Evolutionary conservation across 1,140 invertebrate genomes (phyloP), one percentile per base, ranked within the genome.

Genomic region (Caerostris extrusa): DNA sequence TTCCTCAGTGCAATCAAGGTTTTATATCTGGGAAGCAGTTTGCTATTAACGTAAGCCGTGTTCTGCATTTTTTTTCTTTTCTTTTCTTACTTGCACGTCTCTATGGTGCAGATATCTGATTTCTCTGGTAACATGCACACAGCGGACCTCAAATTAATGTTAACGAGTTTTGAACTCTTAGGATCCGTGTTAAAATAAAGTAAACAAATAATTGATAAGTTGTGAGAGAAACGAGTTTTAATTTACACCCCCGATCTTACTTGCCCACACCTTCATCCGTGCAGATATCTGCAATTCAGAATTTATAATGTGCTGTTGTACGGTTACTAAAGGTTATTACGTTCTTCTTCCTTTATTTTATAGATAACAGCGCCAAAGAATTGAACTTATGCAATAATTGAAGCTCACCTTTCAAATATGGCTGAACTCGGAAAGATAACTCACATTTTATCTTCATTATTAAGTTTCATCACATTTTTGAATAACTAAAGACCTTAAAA

Each of bases 171-270:
- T 91, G 19, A 58, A 88, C 58, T 53, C 17, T 34, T 53, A 17
- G 86, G n/a, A 90, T 88, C 88, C 88, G 88, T 71, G 67, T 69
- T 34, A 77, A 90, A 90, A 90, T 77, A 77, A 90, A 90, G 88
- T 90, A 90, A 90, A 90, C 67, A 90, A 90, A 57, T 53, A 77
- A 77, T 77, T 77, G 71, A 77, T 77, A 77, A 77, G 71, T 77
- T 34, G 12, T 34, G 12, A 8, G 53, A 58, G 19, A 87, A 87
- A 87, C 85, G 60, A 64, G 85, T 87, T 87, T 87, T 87, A 87
- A 87, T 87, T 87, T 87, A 87, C 53, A 58, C 34, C n/a, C 58
- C 8, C 17, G 85, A 61, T 10, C 53, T 64, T 87, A 64, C 53
- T 64, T 87, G 53, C 60, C 57, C 85, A 64, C 85, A 87, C 85